phyloP scores from a whole-genome alignment of 2,113 vertebrate genomes.

The Indicator indicator region DNA sequence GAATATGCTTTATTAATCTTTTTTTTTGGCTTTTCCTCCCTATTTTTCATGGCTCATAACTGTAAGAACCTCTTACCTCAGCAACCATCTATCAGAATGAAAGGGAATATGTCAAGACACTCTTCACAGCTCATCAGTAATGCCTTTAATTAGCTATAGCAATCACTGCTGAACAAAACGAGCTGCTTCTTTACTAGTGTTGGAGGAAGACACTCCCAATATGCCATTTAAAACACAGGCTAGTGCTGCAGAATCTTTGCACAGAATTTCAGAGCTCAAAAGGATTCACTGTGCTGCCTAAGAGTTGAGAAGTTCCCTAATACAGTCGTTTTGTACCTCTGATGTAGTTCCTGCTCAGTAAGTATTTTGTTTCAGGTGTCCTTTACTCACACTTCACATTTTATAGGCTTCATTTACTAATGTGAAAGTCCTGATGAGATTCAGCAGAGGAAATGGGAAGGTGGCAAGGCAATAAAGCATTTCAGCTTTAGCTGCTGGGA shows the following conservation, averaged over 20 bases:
- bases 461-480: constrained; percentile 16
- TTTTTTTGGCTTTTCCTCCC: not conserved
- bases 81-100: not conserved
- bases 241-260: not conserved
- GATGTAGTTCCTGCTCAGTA: not conserved
- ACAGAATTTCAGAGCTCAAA: constrained; percentile 14
- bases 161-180: not conserved
- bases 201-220: not conserved
- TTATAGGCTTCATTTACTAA: constrained; percentile 38
- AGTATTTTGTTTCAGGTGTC: constrained; percentile 27
- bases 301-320: not conserved
- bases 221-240: not conserved
- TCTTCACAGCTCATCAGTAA: not conserved
- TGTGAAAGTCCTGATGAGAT: constrained; percentile 44
- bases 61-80: constrained; percentile 14
- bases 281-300: not conserved
- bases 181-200: not conserved
- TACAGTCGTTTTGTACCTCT: not conserved
- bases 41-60: constrained; percentile 2
- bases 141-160: not conserved
- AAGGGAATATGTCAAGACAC: not conserved
- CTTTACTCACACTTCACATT: constrained; percentile 47
- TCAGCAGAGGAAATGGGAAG: constrained; percentile 45
- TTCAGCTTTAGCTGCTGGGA: not conserved
- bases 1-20: not conserved